Evolutionary conservation across 2,888 invertebrate species (phyloP).

Genomic region (Anticlea derivata): DNA sequence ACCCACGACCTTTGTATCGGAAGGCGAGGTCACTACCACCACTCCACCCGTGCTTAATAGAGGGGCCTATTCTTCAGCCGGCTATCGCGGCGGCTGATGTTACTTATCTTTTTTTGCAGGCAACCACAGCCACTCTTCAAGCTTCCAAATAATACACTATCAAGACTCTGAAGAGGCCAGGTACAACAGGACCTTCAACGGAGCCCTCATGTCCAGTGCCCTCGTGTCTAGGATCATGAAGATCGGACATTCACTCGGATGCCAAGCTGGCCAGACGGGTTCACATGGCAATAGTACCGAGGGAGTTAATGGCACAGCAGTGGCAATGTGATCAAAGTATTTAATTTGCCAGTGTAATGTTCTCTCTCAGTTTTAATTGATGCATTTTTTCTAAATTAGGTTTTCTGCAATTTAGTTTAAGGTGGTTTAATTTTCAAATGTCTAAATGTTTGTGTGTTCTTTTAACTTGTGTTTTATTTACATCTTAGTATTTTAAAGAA

Average conservation of each 20-base stretch:
- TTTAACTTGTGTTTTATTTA: too few relatives aligned
- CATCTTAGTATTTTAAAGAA: too few relatives aligned
- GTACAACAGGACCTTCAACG: constrained; percentile 54
- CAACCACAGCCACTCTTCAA: constrained; percentile 42
- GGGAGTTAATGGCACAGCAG: not conserved
- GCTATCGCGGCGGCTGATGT: too few relatives aligned
- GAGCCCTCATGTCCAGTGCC: constrained; percentile 48
- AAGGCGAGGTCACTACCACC: too few relatives aligned
- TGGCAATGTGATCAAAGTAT: not conserved
- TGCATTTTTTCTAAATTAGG: too few relatives aligned
- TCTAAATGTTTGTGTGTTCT: too few relatives aligned
- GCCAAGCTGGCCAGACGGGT: not conserved
- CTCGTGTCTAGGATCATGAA: constrained; percentile 53
- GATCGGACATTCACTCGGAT: constrained; percentile 42
- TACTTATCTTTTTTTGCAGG: constrained; percentile 34
- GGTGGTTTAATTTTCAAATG: too few relatives aligned
- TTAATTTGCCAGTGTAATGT: not conserved
- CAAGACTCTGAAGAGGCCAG: constrained; percentile 35
- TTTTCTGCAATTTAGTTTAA: too few relatives aligned
- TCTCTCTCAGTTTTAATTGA: too few relatives aligned
- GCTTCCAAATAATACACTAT: constrained; percentile 43
- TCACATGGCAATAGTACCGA: not conserved
- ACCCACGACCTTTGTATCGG: too few relatives aligned
- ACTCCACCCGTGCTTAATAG: too few relatives aligned
- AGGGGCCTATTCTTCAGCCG: too few relatives aligned